phyloP scores from a whole-genome alignment of 2,113 vertebrate genomes.

The Crypturellus undulatus region DNA sequence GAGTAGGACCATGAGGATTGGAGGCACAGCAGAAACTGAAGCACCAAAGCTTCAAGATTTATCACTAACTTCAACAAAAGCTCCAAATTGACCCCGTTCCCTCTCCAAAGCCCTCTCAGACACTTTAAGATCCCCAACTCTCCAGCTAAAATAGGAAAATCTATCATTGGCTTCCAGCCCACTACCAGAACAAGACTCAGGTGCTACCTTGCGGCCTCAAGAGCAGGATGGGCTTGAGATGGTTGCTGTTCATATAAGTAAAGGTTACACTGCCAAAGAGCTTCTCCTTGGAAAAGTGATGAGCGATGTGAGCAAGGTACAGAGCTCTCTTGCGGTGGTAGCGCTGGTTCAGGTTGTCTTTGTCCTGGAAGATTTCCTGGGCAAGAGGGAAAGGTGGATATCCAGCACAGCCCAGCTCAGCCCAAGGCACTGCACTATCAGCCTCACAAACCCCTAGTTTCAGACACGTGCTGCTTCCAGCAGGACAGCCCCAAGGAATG shows the following conservation, averaged over 20 bases:
- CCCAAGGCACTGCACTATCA: fast-evolving
- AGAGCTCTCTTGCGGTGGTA: constrained; percentile 94
- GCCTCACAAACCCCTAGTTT: background rate
- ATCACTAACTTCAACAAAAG: background rate
- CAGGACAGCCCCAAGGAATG: background rate
- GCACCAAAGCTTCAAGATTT: background rate
- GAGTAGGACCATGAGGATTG: background rate
- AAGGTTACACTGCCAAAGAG: constrained; percentile 86
- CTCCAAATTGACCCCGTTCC: fast-evolving
- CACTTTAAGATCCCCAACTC: background rate
- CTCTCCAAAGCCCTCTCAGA: fast-evolving
- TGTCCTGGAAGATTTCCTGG: constrained; percentile 90
- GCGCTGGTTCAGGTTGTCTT: constrained; percentile 93
- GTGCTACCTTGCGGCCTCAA: constrained; percentile 85
- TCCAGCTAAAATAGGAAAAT: background rate
- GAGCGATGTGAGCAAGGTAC: constrained; percentile 88
- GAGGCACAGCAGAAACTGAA: background rate
- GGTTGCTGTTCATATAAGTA: constrained; percentile 89
- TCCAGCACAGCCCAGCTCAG: background rate
- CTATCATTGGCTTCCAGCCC: background rate
- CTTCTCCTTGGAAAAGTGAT: constrained; percentile 79
- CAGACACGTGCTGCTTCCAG: background rate
- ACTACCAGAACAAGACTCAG: background rate
- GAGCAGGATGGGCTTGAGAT: constrained; percentile 88
- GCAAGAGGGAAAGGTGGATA: background rate